Conservation (phyloP, 1,140 invertebrate species). For the Elysia chlorotica region DNA sequence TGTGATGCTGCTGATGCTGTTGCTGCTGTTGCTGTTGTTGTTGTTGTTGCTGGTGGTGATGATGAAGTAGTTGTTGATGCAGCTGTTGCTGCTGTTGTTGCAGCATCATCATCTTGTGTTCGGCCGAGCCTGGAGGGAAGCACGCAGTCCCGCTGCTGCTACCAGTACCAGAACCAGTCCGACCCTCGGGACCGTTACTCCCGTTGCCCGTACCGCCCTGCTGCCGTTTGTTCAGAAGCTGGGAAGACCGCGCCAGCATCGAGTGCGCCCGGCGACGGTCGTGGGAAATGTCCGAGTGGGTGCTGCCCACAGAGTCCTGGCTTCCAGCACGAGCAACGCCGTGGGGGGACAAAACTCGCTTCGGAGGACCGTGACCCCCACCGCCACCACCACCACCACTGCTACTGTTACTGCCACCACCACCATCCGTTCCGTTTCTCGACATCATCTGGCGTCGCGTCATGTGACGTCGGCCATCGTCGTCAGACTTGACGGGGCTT, state of each 20-base stretch:
- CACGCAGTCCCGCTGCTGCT: background rate
- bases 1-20: background rate
- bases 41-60: background rate
- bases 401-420: too few relatives aligned
- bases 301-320: conserved; percentile 63
- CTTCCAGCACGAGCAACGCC: conserved; percentile 61
- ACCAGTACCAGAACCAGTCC: background rate
- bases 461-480: conserved; percentile 7
- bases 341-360: conserved; percentile 38
- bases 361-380: conserved; percentile 33
- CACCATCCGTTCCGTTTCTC: conserved; percentile 23
- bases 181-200: conserved; percentile 10
- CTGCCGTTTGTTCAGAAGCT: conserved; percentile 35
- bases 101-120: background rate
- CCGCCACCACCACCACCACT: too few relatives aligned
- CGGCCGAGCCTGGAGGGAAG: background rate
- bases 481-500: background rate
- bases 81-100: background rate
- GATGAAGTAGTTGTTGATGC: too few relatives aligned
- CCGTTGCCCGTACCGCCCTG: conserved; percentile 49
- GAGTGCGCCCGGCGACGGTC: conserved; percentile 48
- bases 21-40: background rate
- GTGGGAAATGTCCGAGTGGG: conserved; percentile 63
- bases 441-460: conserved; percentile 18
- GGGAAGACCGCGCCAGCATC: conserved; percentile 36